Evolutionary conservation across 1,140 invertebrate species (phyloP), one percentile per base, ranked within the genome.

Genomic region (Meloidogyne chitwoodi): DNA sequence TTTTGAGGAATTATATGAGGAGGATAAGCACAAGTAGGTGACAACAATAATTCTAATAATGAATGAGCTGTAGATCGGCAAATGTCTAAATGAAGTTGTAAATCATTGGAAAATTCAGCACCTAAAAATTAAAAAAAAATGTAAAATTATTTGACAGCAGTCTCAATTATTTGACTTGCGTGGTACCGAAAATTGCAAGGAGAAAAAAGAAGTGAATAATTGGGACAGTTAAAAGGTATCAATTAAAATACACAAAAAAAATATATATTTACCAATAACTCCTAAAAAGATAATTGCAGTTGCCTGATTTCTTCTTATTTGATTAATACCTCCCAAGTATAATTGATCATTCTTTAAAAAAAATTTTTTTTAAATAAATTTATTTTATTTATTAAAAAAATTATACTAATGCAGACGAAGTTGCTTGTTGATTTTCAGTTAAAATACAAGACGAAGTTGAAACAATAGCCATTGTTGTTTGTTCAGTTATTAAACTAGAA

Each of bases 221-320:
- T n/a, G n/a, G n/a, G n/a, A n/a, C n/a, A n/a, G n/a, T n/a, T n/a
- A n/a, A n/a, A n/a, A n/a, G n/a, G n/a, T n/a, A n/a, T n/a, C n/a
- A n/a, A n/a, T n/a, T n/a, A n/a, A n/a, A n/a, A n/a, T n/a, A n/a
- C n/a, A n/a, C 10, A 3, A 38, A 38, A 38, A 38, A 38, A 38
- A 6, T 38, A 38, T 38, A 8, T 38, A 38, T 0, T 38, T 22
- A 56, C 96, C 96, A 73, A 99, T 95, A 0, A 99, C 95, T 0
- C 95, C 96, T 26, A 99, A 88, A 56, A 99, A 88, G 0, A 99
- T 94, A 0, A 99, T 94, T 0, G 96, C 94, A 0, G 95, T 98
- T 0, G 94, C 94, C 88, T 99, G 95, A 84, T 96, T 96, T 12
- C 95, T 90, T 77, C 94, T 93, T 44, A 94, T 89, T 88, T 98